A percentile compares a stretch with the other conserved stretches of the same genome.
Conservation (phyloP, 2,888 invertebrate species). For the Pediacus dermestoides region DNA sequence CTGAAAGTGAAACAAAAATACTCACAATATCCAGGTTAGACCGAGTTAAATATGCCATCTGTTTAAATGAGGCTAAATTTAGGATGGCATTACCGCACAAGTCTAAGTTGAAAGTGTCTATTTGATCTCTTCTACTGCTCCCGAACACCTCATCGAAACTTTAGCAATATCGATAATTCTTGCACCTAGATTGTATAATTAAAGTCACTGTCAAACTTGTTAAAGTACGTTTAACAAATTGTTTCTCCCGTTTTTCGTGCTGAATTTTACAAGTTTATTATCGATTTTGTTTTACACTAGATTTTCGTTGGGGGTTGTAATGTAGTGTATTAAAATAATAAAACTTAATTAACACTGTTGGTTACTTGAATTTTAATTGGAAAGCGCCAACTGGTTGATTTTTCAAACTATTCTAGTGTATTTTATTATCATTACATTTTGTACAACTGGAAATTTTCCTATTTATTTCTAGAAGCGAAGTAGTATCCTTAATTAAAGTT, state of each 20-base stretch:
- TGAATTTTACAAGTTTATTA: conserved; percentile 1
- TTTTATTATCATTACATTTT: too few relatives aligned
- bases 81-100: conserved; percentile 3
- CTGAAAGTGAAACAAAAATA: conserved; percentile 1
- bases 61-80: background rate
- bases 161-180: conserved; percentile 15
- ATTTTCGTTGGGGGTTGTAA: too few relatives aligned
- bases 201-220: background rate
- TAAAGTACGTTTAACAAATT: background rate
- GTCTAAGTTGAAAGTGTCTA: conserved; percentile 6
- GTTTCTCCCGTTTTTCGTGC: background rate
- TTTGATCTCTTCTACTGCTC: background rate
- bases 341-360: too few relatives aligned
- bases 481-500: too few relatives aligned
- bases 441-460: too few relatives aligned
- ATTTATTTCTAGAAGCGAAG: too few relatives aligned
- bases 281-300: too few relatives aligned
- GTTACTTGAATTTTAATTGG: too few relatives aligned
- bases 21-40: background rate
- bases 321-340: too few relatives aligned
- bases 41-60: too few relatives aligned
- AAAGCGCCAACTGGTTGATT: too few relatives aligned
- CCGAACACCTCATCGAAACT: conserved; percentile 14
- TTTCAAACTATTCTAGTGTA: too few relatives aligned
- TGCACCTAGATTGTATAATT: conserved; percentile 1